Percentiles rank a stretch among this genome's conserved stretches.
phyloP scores from a whole-genome alignment of 2,113 vertebrate genomes.

The Spizaetus ornatus region DNA sequence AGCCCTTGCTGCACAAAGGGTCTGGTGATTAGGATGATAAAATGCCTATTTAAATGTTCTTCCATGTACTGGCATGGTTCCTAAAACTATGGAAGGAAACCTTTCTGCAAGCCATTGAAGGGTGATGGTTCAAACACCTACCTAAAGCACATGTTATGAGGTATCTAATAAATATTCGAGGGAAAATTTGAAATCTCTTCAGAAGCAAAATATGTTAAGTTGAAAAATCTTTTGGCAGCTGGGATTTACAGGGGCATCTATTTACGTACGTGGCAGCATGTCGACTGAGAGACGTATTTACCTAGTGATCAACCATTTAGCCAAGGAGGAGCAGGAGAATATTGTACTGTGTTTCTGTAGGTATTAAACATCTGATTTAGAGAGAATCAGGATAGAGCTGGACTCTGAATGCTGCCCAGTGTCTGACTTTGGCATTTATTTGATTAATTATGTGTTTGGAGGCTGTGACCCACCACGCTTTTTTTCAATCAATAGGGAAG shows the following conservation, averaged over 20 bases:
- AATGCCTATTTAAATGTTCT: not conserved
- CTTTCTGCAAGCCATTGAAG: not conserved
- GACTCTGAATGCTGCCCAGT: not conserved
- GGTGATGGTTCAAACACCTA: not conserved
- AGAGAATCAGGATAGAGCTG: not conserved
- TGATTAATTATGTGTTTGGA: not conserved
- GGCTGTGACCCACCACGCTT: not conserved
- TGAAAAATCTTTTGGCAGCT: not conserved
- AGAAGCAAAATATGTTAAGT: not conserved
- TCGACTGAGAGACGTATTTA: not conserved
- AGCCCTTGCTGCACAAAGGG: not conserved
- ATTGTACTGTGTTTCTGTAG: not conserved
- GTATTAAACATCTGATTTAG: not conserved
- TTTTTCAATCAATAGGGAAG: not conserved
- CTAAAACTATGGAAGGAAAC: not conserved
- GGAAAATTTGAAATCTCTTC: not conserved
- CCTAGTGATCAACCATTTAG: not conserved
- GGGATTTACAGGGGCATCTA: not conserved
- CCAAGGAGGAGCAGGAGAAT: not conserved
- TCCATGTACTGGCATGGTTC: rapidly evolving
- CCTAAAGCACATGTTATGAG: not conserved
- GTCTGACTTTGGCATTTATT: not conserved
- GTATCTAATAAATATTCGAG: not conserved
- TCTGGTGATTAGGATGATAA: not conserved
- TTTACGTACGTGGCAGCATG: not conserved